These are phyloP conservation scores for Habrosyne pyritoides DNA, from an alignment of 2,888 invertebrate genomes.

Conservation along the genomic window DNA sequence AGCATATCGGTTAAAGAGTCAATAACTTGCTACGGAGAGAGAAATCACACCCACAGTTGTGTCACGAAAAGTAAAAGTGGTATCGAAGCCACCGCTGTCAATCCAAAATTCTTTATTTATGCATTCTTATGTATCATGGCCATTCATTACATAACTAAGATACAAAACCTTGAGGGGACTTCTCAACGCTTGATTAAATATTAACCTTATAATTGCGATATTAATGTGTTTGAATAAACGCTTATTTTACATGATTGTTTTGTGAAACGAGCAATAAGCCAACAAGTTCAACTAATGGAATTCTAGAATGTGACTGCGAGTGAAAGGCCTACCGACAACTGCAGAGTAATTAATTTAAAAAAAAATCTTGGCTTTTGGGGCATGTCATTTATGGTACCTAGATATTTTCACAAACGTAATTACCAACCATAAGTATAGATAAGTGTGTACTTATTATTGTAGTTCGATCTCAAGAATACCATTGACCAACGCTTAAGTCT, in stretches of 20 bases:
- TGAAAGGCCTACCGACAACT: neutral
- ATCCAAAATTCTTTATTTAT: conserved; percentile 31
- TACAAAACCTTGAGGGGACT: conserved; percentile 17
- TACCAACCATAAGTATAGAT: too few species aligned
- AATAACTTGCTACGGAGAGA: conserved; percentile 44
- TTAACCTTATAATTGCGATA: conserved; percentile 4
- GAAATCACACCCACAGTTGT: conserved; percentile 61
- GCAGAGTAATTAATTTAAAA: neutral
- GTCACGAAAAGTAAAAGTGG: conserved; percentile 72
- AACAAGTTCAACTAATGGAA: neutral
- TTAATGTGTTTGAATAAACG: neutral
- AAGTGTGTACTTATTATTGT: too few species aligned
- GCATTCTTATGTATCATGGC: conserved; percentile 27
- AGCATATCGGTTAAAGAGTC: conserved; percentile 10
- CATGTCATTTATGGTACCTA: neutral
- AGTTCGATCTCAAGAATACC: too few species aligned
- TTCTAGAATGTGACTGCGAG: neutral
- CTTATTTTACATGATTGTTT: neutral
- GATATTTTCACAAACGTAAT: neutral
- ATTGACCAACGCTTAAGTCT: too few species aligned
- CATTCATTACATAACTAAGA: conserved; percentile 19
- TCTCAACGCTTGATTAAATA: conserved; percentile 3
- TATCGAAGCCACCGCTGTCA: conserved; percentile 17
- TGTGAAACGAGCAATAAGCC: neutral
- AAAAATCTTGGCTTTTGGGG: conserved; percentile 4